These are phyloP conservation scores for Zaprionus ornatus DNA, from an alignment of 1,140 invertebrate genomes.

Conservation along the genomic window DNA sequence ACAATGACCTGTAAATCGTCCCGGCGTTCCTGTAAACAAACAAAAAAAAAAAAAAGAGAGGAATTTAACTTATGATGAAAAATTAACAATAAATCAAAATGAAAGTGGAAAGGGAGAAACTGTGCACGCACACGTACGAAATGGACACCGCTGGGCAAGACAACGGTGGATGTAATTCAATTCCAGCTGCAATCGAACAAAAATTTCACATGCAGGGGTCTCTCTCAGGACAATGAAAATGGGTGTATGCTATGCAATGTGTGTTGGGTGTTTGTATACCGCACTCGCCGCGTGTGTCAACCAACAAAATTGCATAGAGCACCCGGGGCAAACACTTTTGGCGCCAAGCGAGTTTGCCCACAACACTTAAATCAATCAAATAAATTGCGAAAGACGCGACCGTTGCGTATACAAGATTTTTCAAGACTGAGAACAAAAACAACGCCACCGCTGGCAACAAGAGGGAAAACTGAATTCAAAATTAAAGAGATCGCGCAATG, in stretches of 20 bases:
- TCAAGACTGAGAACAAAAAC: constrained; percentile 39
- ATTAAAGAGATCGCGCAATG: constrained; percentile 4
- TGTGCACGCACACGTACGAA: constrained; percentile 42
- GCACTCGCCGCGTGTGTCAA: constrained; percentile 67
- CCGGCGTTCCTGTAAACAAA: constrained; percentile 72
- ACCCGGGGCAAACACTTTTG: constrained; percentile 29
- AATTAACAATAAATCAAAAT: constrained; percentile 33
- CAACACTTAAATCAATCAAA: constrained; percentile 18
- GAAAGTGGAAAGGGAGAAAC: constrained; percentile 45
- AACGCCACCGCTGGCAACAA: constrained; percentile 28
- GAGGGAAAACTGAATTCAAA: constrained; percentile 14
- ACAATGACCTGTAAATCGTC: constrained; percentile 83
- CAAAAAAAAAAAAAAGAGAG: not conserved
- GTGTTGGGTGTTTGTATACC: constrained; percentile 39
- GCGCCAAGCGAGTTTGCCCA: constrained; percentile 36
- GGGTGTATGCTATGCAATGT: constrained; percentile 21
- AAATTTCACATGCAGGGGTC: constrained; percentile 41
- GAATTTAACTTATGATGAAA: constrained; percentile 11
- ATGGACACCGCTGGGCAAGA: constrained; percentile 46
- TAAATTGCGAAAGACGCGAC: constrained; percentile 34
- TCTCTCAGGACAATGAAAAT: constrained; percentile 18
- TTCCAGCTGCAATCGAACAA: constrained; percentile 58
- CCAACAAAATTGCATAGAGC: constrained; percentile 78
- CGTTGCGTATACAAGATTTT: constrained; percentile 38
- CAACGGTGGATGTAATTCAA: constrained; percentile 63